Conservation (phyloP, 2,113 vertebrate species). For the Pionites leucogaster region DNA sequence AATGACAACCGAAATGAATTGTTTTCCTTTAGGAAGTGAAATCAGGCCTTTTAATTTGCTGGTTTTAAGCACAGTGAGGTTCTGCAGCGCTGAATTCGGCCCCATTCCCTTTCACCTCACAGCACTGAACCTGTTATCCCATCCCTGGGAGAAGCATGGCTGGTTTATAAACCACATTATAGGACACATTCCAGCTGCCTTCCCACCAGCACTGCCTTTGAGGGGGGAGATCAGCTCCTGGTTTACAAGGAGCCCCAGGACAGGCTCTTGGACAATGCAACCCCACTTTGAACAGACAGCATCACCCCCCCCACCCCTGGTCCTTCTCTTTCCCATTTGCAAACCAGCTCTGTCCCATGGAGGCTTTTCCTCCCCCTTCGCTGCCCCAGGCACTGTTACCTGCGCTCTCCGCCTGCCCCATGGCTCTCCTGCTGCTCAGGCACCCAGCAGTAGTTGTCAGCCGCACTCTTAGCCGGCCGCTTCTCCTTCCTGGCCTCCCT, state of each 20-base stretch:
- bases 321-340: not conserved
- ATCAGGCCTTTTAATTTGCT: no score
- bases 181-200: not conserved
- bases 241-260: not conserved
- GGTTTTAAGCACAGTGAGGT: not conserved
- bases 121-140: not conserved
- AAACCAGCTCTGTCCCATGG: no score
- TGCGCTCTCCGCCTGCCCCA: slow-evolving; percentile 51
- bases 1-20: not conserved
- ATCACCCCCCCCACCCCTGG: not conserved
- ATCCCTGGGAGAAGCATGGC: not conserved
- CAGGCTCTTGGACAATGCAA: not conserved
- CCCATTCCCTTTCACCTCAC: not conserved
- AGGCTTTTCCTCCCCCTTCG: not conserved
- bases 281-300: not conserved
- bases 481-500: slow-evolving; percentile 50
- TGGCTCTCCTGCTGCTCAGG: slow-evolving; percentile 58
- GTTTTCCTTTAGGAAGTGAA: not conserved
- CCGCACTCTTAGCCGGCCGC: slow-evolving; percentile 32
- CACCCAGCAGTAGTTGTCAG: slow-evolving; percentile 78
- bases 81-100: not conserved
- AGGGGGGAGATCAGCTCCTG: not conserved
- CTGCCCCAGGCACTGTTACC: slow-evolving; percentile 26
- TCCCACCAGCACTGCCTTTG: not conserved
- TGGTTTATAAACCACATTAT: not conserved